Evolutionary conservation across 2,797 vertebrate species (phyloP), one percentile per base, ranked within the genome.

Genomic region (Paratrypauchen microcephalus): DNA sequence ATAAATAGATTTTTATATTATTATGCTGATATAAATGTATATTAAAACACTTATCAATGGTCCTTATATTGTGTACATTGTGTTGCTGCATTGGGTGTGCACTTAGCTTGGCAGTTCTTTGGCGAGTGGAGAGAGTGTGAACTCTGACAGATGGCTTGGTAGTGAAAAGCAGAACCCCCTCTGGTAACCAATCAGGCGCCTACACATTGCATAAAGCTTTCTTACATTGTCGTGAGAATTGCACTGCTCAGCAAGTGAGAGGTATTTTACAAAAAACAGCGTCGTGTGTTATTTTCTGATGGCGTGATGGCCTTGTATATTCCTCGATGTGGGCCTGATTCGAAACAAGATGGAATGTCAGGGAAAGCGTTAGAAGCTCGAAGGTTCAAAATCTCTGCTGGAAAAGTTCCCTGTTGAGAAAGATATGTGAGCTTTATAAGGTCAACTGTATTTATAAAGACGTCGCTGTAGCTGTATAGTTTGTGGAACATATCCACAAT

Each of bases 61-160:
- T 2, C 39, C 66, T 59, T 68, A 67, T 15, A 45, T 45, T 45
- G 65, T 86, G 70, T 79, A 81, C 41, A 19, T 65, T 52, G 47
- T 57, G 60, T 78, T 56, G 81, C 71, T 72, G 76, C 61, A 60
- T 24, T 48, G 75, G 70, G 81, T 78, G 71, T 78, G 77, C 28
- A 76, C 69, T 65, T 74, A 52, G 78, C 81, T 81, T 89, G 86
- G 89, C 87, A 86, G 77, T 82, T 74, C 66, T 66, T 47, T 32
- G 76, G 70, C 75, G 75, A 76, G 78, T 73, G 75, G 71, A 68
- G 86, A 88, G 86, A 78, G 87, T 89, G 90, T 89, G 85, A 92
- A 92, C 70, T 86, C 86, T 72, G 84, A 89, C 90, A 92, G 90
- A 92, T 92, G 90, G 90, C 88, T 84, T 74, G 65, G 56, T 65